phyloP scores from a whole-genome alignment of 37 sponge, comb jelly and placozoan species.

The Axinella damicornis region DNA sequence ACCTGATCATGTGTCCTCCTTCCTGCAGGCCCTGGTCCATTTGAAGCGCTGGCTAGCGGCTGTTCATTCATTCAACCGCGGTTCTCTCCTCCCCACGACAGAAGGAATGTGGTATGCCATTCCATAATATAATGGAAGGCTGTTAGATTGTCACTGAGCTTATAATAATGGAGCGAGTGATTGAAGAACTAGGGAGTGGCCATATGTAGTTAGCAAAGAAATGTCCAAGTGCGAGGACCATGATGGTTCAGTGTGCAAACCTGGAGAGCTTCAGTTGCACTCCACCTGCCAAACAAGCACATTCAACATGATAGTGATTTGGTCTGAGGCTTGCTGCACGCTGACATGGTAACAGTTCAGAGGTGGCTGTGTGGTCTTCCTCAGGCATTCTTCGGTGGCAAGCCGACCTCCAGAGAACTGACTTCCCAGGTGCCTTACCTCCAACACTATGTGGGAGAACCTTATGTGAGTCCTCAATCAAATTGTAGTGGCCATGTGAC shows the following conservation, averaged over 20 bases:
- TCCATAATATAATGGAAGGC: not conserved
- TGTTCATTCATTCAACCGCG: slow-evolving; percentile 76
- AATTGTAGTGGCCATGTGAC: not conserved
- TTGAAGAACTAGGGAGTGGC: not conserved
- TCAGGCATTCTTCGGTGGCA: slow-evolving; percentile 69
- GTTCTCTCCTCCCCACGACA: slow-evolving; percentile 57
- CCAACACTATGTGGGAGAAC: slow-evolving; percentile 81
- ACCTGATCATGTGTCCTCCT: too few species aligned
- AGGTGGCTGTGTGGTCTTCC: too few species aligned
- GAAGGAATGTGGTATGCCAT: slow-evolving; percentile 54
- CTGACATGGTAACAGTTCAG: too few species aligned
- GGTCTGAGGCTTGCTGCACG: too few species aligned
- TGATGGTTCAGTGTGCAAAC: too few species aligned
- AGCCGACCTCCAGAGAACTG: slow-evolving; percentile 72
- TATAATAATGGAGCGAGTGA: not conserved
- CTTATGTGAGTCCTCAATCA: slow-evolving; percentile 62
- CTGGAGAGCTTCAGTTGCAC: too few species aligned
- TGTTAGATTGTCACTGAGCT: not conserved
- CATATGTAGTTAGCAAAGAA: too few species aligned
- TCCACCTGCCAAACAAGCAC: too few species aligned
- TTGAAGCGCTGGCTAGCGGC: slow-evolving; percentile 86
- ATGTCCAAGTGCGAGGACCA: too few species aligned
- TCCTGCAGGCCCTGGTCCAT: slow-evolving; percentile 68
- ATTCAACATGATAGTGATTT: too few species aligned
- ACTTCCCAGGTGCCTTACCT: slow-evolving; percentile 82